Conservation (phyloP, 1,140 invertebrate genomes). For the Carcinoscorpius rotundicauda region DNA sequence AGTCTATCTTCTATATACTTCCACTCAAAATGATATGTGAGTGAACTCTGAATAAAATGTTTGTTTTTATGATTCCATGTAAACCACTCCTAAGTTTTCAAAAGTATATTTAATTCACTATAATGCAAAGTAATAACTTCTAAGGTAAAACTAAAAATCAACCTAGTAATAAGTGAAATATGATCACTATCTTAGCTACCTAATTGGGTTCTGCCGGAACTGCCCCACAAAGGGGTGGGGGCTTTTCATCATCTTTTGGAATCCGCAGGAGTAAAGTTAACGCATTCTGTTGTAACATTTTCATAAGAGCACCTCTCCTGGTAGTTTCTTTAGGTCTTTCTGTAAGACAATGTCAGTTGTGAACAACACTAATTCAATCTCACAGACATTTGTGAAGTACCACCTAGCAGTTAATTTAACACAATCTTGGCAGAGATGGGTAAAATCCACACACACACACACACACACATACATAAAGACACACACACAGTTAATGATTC, state of each 20-base stretch:
- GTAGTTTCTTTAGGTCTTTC: slow-evolving; percentile 64
- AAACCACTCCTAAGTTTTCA: too few relatives aligned
- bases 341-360: slow-evolving; percentile 11
- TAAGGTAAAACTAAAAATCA: neutral
- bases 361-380: neutral
- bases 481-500: too few relatives aligned
- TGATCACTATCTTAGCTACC: slow-evolving; percentile 53
- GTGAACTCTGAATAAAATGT: too few relatives aligned
- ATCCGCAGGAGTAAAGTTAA: slow-evolving; percentile 87
- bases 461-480: too few relatives aligned
- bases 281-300: slow-evolving; percentile 82
- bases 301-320: slow-evolving; percentile 82
- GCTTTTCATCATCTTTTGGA: slow-evolving; percentile 66
- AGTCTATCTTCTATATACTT: too few relatives aligned
- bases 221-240: slow-evolving; percentile 81
- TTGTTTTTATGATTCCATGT: too few relatives aligned
- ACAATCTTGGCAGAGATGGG: too few relatives aligned
- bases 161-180: too few relatives aligned
- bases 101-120: slow-evolving; percentile 3
- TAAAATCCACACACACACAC: too few relatives aligned
- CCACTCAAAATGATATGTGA: too few relatives aligned
- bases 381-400: too few relatives aligned
- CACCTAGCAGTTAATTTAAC: too few relatives aligned
- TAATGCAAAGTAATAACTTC: neutral
- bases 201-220: slow-evolving; percentile 76